These are phyloP conservation scores for Corapipo altera DNA, from an alignment of 2,113 vertebrate genomes.

Conservation along the genomic window DNA sequence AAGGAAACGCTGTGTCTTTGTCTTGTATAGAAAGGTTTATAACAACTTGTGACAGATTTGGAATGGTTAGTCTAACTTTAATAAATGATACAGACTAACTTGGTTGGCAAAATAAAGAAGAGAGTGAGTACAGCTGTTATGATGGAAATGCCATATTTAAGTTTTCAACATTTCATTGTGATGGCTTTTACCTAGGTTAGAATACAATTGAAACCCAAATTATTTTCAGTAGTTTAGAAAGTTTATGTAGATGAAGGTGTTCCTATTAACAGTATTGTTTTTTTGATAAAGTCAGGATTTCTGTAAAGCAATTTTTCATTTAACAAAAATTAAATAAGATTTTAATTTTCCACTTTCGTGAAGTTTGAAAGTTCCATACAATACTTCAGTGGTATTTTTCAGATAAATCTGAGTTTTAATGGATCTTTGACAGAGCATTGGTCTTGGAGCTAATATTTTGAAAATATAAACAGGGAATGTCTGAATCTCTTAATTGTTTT, in stretches of 20 bases:
- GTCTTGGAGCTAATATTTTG: not conserved
- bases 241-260: not conserved
- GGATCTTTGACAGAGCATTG: not conserved
- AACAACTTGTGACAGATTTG: not conserved
- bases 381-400: not conserved
- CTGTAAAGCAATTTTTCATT: not conserved
- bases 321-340: not conserved
- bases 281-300: not conserved
- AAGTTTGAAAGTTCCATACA: not conserved
- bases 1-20: not conserved
- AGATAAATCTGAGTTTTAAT: not conserved
- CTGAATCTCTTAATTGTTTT: not conserved
- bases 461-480: not conserved
- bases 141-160: not conserved
- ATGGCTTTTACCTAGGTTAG: not conserved
- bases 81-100: not conserved
- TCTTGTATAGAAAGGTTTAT: not conserved
- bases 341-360: not conserved
- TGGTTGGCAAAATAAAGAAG: not conserved
- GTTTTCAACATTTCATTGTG: not conserved
- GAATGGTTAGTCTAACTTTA: not conserved
- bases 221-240: not conserved
- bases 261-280: not conserved
- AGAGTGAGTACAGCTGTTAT: not conserved
- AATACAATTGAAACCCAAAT: not conserved